Conservation (phyloP, 2,797 vertebrate species). For the Urophycis tenuis region DNA sequence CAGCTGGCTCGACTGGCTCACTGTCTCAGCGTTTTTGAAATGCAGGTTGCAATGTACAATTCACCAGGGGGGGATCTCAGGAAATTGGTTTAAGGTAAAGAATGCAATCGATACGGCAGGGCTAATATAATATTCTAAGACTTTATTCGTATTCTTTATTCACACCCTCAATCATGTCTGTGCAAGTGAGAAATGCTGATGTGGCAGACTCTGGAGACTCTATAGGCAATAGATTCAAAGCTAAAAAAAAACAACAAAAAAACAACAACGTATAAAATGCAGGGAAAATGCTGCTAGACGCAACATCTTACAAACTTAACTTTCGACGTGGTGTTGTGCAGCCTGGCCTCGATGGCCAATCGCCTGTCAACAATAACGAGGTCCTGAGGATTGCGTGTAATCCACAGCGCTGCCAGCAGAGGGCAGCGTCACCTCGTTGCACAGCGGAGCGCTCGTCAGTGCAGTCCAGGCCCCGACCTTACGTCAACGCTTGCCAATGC, state of each 20-base stretch:
- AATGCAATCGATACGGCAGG: background rate
- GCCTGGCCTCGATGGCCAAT: background rate
- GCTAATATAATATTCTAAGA: background rate
- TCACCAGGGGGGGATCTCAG: slow-evolving; percentile 31
- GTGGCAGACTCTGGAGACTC: background rate
- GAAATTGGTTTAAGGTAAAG: background rate
- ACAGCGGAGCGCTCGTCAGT: background rate
- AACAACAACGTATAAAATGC: background rate
- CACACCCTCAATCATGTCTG: background rate
- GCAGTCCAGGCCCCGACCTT: background rate
- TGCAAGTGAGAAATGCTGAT: background rate
- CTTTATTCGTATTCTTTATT: background rate
- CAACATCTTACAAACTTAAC: background rate
- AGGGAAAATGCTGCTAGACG: background rate
- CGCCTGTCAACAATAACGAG: background rate
- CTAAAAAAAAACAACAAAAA: no score
- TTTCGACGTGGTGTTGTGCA: background rate
- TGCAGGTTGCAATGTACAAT: slow-evolving; percentile 64
- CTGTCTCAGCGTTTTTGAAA: slow-evolving; percentile 53
- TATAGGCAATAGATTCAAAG: background rate
- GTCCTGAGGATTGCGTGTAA: background rate
- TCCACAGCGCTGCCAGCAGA: background rate
- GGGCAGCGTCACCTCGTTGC: background rate
- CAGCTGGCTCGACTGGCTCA: slow-evolving; percentile 29
- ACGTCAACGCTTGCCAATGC: background rate